phyloP scores from a whole-genome alignment of 2,797 vertebrate species.

The Sciaenops ocellatus region DNA sequence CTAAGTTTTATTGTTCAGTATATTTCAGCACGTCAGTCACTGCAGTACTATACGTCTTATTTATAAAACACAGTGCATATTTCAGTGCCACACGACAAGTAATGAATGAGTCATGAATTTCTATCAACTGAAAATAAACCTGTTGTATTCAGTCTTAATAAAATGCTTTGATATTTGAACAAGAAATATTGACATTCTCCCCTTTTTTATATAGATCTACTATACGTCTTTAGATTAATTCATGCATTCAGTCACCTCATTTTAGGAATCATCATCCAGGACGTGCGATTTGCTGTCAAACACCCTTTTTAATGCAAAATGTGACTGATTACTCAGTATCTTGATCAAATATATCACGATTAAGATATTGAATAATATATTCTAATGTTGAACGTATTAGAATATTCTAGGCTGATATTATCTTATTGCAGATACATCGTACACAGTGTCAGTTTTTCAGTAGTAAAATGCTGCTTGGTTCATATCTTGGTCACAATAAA shows the following conservation, averaged over 20 bases:
- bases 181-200: background rate
- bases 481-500: background rate
- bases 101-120: background rate
- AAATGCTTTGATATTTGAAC: background rate
- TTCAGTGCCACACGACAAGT: background rate
- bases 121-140: background rate
- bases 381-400: background rate
- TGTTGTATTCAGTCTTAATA: background rate
- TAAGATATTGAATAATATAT: no score
- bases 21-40: background rate
- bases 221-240: background rate
- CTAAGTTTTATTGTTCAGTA: constrained; percentile 13
- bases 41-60: background rate
- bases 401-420: background rate
- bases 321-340: background rate
- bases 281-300: background rate
- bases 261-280: background rate
- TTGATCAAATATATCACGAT: no score
- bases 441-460: background rate
- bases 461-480: background rate
- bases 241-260: background rate
- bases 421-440: background rate
- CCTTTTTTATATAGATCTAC: background rate
- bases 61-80: background rate
- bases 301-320: background rate